phyloP scores from a whole-genome alignment of 2,113 vertebrate genomes.

The Pongo abelii region DNA sequence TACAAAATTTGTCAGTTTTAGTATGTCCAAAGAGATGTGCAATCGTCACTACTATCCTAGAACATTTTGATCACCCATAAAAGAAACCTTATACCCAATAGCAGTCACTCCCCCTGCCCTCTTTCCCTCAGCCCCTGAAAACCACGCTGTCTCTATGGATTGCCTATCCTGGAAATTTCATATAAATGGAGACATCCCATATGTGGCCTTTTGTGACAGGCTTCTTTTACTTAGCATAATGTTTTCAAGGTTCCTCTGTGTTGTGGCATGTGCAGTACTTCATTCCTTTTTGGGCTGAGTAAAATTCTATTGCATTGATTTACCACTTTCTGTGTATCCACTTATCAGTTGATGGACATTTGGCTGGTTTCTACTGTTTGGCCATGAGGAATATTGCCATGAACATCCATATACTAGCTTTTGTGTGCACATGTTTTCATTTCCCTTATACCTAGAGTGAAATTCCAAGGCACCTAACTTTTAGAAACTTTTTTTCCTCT shows the following conservation, averaged over 20 bases:
- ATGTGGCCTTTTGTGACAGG: neutral
- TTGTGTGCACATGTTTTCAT: constrained; percentile 5
- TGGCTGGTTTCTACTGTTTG: neutral
- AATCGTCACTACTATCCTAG: neutral
- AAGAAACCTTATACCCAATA: neutral
- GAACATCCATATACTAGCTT: neutral
- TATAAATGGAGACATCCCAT: neutral
- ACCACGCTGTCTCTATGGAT: neutral
- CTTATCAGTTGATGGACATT: neutral
- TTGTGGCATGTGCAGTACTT: neutral
- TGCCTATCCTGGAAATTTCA: neutral
- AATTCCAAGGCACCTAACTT: neutral
- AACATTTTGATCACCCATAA: neutral
- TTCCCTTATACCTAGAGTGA: neutral
- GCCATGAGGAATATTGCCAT: neutral
- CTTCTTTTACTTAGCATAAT: neutral
- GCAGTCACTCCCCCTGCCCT: neutral
- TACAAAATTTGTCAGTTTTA: neutral
- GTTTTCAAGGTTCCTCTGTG: neutral
- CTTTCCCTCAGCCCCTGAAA: neutral
- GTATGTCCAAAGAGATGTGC: neutral
- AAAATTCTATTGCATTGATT: neutral
- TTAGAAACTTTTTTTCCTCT: neutral
- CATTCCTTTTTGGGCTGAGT: neutral
- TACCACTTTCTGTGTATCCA: neutral